phyloP scores from a whole-genome alignment of 2,113 vertebrate species.

The Saccopteryx bilineata region DNA sequence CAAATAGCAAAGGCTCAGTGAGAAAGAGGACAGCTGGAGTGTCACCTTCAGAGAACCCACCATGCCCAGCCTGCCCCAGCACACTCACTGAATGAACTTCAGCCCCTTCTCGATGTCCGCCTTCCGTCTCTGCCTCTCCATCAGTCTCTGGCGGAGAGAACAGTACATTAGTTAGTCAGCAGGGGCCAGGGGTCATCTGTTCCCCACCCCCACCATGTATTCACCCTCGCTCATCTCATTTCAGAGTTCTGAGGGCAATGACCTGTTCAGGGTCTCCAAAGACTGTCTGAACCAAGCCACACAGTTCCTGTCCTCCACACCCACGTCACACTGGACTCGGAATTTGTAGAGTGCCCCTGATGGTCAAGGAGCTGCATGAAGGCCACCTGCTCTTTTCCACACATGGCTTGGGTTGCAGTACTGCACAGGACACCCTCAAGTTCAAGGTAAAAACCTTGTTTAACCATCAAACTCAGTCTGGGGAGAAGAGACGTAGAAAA shows the following conservation, averaged over 20 bases:
- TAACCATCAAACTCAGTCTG: neutral
- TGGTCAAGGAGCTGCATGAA: neutral
- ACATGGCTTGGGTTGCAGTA: neutral
- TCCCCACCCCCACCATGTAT: accelerated
- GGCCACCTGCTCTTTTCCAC: neutral
- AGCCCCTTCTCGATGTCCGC: constrained; percentile 95
- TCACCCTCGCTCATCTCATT: neutral
- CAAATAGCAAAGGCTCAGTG: neutral
- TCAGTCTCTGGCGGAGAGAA: constrained; percentile 85
- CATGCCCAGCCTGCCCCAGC: neutral
- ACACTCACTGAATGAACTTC: constrained; percentile 95
- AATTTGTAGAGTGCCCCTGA: neutral
- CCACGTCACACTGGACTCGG: neutral
- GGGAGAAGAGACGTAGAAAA: neutral
- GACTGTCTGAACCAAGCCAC: neutral
- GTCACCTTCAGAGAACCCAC: accelerated
- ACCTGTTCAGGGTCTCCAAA: accelerated
- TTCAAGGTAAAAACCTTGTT: neutral
- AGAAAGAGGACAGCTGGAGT: neutral
- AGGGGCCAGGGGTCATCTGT: accelerated
- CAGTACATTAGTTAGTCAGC: neutral
- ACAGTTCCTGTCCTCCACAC: neutral
- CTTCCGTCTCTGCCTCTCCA: constrained; percentile 93
- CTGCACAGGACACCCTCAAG: neutral
- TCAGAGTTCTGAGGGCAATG: accelerated